phyloP scores from a whole-genome alignment of 2,888 invertebrate species.

The Aphodius granarius region DNA sequence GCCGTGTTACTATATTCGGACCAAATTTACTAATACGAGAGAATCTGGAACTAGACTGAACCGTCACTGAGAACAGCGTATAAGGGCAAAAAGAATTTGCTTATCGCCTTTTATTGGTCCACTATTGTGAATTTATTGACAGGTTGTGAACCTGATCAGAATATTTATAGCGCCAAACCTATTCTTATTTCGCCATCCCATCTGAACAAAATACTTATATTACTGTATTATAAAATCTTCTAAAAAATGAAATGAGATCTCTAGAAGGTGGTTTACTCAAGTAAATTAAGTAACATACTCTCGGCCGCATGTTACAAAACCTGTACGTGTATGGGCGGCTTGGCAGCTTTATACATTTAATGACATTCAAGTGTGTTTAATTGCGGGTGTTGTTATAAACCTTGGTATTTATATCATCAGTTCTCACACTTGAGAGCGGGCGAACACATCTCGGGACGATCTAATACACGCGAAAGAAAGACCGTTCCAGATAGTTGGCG shows the following conservation, averaged over 20 bases:
- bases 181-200: too few species aligned
- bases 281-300: not conserved
- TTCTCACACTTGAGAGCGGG: conserved; percentile 28
- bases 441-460: not conserved
- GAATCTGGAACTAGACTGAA: conserved; percentile 24
- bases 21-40: conserved; percentile 28
- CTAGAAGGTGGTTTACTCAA: not conserved
- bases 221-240: too few species aligned
- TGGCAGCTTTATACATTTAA: conserved; percentile 24
- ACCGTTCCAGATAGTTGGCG: not conserved
- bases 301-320: not conserved
- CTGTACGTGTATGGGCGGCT: not conserved
- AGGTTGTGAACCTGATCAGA: conserved; percentile 10
- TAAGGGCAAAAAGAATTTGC: conserved; percentile 28
- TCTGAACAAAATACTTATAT: too few species aligned
- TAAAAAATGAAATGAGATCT: too few species aligned
- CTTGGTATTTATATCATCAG: conserved; percentile 35
- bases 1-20: conserved; percentile 28
- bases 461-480: not conserved
- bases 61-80: conserved; percentile 21
- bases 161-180: conserved; percentile 11
- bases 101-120: conserved; percentile 30
- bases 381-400: conserved; percentile 34
- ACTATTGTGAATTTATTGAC: conserved; percentile 24
- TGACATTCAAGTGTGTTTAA: conserved; percentile 32